Conservation (phyloP, 1,140 invertebrate species). For the Drosophila athabasca region DNA sequence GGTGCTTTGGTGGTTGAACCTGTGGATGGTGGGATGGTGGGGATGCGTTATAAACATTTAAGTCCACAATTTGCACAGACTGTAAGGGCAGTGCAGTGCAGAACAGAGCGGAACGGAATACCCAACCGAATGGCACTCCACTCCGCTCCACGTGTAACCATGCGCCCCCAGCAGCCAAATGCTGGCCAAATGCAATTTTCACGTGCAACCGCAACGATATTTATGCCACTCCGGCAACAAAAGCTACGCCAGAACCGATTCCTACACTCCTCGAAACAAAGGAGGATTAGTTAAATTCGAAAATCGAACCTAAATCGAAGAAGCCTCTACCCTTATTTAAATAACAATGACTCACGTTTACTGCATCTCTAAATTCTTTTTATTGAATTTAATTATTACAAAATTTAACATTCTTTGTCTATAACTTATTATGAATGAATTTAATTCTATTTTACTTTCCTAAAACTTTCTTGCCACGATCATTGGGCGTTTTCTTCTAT, state of each 20-base stretch:
- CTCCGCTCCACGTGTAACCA: constrained; percentile 36
- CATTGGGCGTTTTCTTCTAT: no score
- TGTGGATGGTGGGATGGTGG: constrained; percentile 17
- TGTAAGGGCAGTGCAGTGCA: constrained; percentile 41
- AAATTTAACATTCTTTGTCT: no score
- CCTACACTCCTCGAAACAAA: constrained; percentile 26
- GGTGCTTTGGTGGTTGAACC: constrained; percentile 1
- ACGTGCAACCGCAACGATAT: constrained; percentile 81
- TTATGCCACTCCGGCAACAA: constrained; percentile 77
- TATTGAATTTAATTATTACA: no score
- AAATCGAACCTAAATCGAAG: not conserved
- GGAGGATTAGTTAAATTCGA: no score
- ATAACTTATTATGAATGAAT: no score
- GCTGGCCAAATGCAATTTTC: constrained; percentile 79
- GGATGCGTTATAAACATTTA: constrained; percentile 76
- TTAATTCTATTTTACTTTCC: no score
- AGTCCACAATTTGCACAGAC: constrained; percentile 79
- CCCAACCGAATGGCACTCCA: constrained; percentile 8
- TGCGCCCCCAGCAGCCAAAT: constrained; percentile 44
- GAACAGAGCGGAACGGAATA: constrained; percentile 27
- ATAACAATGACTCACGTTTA: no score
- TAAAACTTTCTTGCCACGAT: no score
- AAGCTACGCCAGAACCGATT: constrained; percentile 54
- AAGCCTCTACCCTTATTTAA: no score
- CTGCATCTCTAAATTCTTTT: no score